phyloP scores from a whole-genome alignment of 1,140 invertebrate genomes.

The Maniola jurtina region DNA sequence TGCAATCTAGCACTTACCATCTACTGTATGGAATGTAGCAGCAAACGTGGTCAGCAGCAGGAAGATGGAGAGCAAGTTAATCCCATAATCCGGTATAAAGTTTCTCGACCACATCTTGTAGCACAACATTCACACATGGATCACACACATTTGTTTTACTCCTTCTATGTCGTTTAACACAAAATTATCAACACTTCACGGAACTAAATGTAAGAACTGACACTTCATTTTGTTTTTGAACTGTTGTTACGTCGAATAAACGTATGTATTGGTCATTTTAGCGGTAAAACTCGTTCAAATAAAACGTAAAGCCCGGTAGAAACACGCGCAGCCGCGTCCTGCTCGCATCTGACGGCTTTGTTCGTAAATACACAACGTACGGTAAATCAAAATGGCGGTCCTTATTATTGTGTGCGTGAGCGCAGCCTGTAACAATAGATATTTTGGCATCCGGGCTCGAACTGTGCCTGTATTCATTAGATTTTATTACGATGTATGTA shows the following conservation, averaged over 20 bases:
- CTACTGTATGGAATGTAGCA: constrained; percentile 60
- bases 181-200: constrained; percentile 71
- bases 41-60: constrained; percentile 58
- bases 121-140: constrained; percentile 77
- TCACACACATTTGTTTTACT: constrained; percentile 78
- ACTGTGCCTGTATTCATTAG: constrained; percentile 21
- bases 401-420: constrained; percentile 59
- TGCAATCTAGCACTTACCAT: constrained; percentile 59
- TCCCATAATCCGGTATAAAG: constrained; percentile 78
- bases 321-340: constrained; percentile 75
- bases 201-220: constrained; percentile 75
- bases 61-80: constrained; percentile 61
- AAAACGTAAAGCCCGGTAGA: constrained; percentile 62
- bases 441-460: constrained; percentile 35
- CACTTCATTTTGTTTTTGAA: constrained; percentile 77
- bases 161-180: constrained; percentile 69
- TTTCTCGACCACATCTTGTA: constrained; percentile 77
- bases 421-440: constrained; percentile 48
- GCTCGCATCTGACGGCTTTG: constrained; percentile 77
- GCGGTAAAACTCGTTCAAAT: constrained; percentile 72
- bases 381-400: constrained; percentile 76
- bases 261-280: constrained; percentile 69
- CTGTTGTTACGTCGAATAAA: constrained; percentile 68
- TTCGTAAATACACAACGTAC: constrained; percentile 74
- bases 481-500: constrained; percentile 34